Base-by-base conservation (phyloP, 2,113 vertebrate species). In the Climacteris rufus region DNA sequence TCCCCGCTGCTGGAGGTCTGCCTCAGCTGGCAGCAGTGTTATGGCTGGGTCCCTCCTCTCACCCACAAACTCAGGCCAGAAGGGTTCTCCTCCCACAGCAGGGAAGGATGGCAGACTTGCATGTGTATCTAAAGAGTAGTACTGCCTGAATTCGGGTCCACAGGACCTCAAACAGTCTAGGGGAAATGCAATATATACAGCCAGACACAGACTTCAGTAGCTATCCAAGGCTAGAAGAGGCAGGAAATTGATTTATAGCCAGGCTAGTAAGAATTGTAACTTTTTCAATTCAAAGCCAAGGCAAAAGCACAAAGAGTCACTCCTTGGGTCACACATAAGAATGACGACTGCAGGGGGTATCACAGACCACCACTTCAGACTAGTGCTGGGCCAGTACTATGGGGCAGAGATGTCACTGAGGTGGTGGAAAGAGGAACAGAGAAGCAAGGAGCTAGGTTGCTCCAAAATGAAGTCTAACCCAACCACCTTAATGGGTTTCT, bases 101-200 rank as follows among this genome's bases (percentile, higher is more conserved):
- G 18, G n/a, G 64, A 63, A 42, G 1, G 1, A 45, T 13, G 16
- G n/a, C 53, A 76, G 57, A 53, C 56, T 47, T 64, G 61, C 15
- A 47, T 0, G 0, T 10, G 4, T 52, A 59, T 47, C 39, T 87
- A 11, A 60, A 37, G 44, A 68, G 68, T 50, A 72, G 63, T n/a
- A 37, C 37, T 69, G 52, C 6, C 40, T 33, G 12, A 68, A 72
- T 70, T 84, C 0, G 0, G 13, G 16, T 60, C 49, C 22, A 7
- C 1, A 35, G 35, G 33, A 40, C 53, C 61, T 57, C 57, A 45
- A 37, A 57, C 31, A 60, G 40, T 21, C 61, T 17, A 8, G 6
- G 42, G 28, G 33, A 84, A 23, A 65, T 20, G 11, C 18, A 56
- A 40, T 6, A 37, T 5, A 21, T 11, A 78, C 7, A 75, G 8